Percentiles rank a stretch among this genome's conserved stretches.
Evolutionary conservation across 1,140 invertebrate genomes (phyloP).

Genomic region (Dinoponera quadriceps): DNA sequence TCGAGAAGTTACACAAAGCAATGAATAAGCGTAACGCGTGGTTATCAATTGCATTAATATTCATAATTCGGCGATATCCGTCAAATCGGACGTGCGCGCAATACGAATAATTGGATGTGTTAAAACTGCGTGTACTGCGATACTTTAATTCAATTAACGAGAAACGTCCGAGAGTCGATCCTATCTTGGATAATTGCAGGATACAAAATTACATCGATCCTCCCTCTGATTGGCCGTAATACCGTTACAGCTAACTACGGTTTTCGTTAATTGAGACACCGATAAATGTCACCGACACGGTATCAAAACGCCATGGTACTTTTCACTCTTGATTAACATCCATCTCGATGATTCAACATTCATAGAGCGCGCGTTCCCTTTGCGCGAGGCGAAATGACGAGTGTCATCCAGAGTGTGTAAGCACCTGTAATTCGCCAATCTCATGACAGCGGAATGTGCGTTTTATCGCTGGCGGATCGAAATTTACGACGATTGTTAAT

Average conservation of each 20-base stretch:
- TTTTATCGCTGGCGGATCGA: neutral
- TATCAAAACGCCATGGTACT: neutral
- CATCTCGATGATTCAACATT: neutral
- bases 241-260: neutral
- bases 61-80: too few relatives aligned
- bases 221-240: neutral
- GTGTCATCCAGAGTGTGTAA: neutral
- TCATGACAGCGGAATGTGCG: neutral
- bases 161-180: neutral
- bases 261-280: slow-evolving; percentile 24
- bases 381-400: slow-evolving; percentile 9
- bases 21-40: too few relatives aligned
- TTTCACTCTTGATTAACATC: slow-evolving; percentile 19
- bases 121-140: neutral
- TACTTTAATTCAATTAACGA: slow-evolving; percentile 21
- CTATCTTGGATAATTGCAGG: slow-evolving; percentile 9
- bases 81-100: too few relatives aligned
- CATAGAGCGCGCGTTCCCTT: too few relatives aligned
- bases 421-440: neutral
- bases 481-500: slow-evolving; percentile 29
- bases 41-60: too few relatives aligned
- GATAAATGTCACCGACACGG: slow-evolving; percentile 1
- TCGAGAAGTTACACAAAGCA: too few relatives aligned
- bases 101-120: too few relatives aligned
- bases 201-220: slow-evolving; percentile 11